phyloP scores from a whole-genome alignment of 2,888 invertebrate species.

The Troides aeacus region DNA sequence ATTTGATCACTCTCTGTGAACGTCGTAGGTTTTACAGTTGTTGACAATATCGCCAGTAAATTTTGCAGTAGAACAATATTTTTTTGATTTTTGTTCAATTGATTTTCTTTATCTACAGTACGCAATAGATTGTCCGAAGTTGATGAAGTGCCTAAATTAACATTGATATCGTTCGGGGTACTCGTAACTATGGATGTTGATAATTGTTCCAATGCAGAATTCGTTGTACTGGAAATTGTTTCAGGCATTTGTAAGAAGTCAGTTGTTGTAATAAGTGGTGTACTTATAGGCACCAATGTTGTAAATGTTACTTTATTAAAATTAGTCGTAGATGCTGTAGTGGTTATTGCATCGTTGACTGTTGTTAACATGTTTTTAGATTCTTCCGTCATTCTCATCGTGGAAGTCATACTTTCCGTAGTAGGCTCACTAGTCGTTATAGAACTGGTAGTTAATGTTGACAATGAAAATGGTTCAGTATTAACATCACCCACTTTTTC shows the following conservation, averaged over 20 bases:
- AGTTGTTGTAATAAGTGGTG: conserved; percentile 36
- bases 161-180: neutral
- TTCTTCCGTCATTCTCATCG: conserved; percentile 4
- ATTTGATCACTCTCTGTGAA: conserved; percentile 44
- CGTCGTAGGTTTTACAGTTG: conserved; percentile 34
- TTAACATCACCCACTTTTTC: conserved; percentile 33
- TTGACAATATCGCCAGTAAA: conserved; percentile 37
- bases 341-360: conserved; percentile 9
- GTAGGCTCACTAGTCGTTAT: conserved; percentile 29
- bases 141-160: conserved; percentile 27
- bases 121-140: conserved; percentile 29
- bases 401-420: conserved; percentile 3
- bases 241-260: conserved; percentile 35
- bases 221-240: conserved; percentile 37
- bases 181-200: conserved; percentile 30
- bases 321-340: neutral
- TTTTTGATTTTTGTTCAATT: conserved; percentile 10
- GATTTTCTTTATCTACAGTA: conserved; percentile 30
- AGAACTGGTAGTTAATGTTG: conserved; percentile 36
- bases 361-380: conserved; percentile 8
- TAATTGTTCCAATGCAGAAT: neutral
- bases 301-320: conserved; percentile 3
- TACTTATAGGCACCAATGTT: conserved; percentile 40
- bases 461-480: conserved; percentile 30
- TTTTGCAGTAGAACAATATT: conserved; percentile 19